Percentiles rank a stretch among this genome's conserved stretches.
These are phyloP conservation scores for Anarhynchus alexandrinus DNA, from an alignment of 2,113 vertebrate genomes.

Conservation along the genomic window DNA sequence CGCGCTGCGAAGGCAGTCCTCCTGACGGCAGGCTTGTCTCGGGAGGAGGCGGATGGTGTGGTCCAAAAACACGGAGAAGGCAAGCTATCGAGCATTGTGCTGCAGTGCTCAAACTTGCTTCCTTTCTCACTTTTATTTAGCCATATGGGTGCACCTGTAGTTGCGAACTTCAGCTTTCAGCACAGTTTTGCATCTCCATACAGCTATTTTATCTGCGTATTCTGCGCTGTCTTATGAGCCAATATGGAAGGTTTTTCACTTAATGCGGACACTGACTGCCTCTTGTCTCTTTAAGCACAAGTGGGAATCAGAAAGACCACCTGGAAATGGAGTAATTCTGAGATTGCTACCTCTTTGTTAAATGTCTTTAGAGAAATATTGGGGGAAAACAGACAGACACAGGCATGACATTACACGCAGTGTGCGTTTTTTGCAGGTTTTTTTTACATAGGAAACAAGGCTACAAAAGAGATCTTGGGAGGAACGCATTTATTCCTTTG, in stretches of 20 bases:
- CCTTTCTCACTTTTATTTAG: neutral
- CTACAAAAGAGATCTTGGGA: neutral
- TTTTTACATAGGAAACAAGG: neutral
- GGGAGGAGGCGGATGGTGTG: neutral
- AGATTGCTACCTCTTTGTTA: neutral
- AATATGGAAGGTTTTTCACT: neutral
- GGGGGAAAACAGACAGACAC: neutral
- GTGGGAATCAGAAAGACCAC: neutral
- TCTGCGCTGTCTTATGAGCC: neutral
- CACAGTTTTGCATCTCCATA: neutral
- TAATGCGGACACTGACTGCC: rapidly evolving
- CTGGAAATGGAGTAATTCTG: neutral
- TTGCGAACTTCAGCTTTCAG: neutral
- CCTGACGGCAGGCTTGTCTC: neutral
- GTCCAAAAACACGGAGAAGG: neutral
- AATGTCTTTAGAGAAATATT: neutral
- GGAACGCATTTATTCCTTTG: neutral
- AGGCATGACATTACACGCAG: rapidly evolving
- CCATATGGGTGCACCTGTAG: neutral
- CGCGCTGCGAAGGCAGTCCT: neutral
- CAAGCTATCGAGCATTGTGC: neutral
- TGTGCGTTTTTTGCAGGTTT: neutral
- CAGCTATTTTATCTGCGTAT: neutral
- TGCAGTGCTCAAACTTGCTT: neutral
- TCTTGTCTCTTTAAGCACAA: neutral